Base-by-base conservation (phyloP, 2,888 invertebrate genomes). In the Colostygia pectinataria region DNA sequence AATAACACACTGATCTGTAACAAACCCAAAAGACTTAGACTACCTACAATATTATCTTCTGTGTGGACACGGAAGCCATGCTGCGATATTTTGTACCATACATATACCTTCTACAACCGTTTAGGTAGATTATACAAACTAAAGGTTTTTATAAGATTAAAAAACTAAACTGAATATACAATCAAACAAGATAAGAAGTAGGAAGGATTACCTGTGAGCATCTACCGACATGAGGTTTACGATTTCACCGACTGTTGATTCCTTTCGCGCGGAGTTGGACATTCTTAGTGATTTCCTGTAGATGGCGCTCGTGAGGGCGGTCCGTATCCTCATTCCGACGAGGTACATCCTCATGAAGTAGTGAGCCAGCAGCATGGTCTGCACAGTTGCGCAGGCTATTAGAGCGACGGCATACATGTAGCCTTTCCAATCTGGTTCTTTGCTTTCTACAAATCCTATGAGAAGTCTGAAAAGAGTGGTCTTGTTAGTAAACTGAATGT, bases 171-270 rank as follows among this genome's bases (percentile, higher is more conserved):
- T 38, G 4, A 31, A 40, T 25, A 15, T 33, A 25, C 15, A 4
- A 24, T 6, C 36, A 44, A 44, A 45, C 24, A 32, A 27, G 23
- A 45, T 41, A 41, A 45, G 12, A 36, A 18, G 7, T 25, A 54
- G 9, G 25, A 39, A 24, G 23, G 23, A 31, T 63, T 71, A 91
- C 89, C 94, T 92, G 79, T 97, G 97, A 1, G 97, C 96, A 80
- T 98, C 97, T 0, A 97, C 97, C 3, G 96, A 94, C 97, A 97
- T 97, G 57, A 97, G 88, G 78, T 97, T 97, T 7, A 97, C 97
- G 65, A 97, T 97, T 92, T 97, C 97, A 27, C 97, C 97, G 0
- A 97, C 95, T 0, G 97, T 96, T 0, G 95, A 94, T 66, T 95
- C 95, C 71, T 96, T 96, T 53, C 95, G 91, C 0, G 96, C 93